phyloP scores from a whole-genome alignment of 2,888 invertebrate genomes.

The Latrodectus hesperus region DNA sequence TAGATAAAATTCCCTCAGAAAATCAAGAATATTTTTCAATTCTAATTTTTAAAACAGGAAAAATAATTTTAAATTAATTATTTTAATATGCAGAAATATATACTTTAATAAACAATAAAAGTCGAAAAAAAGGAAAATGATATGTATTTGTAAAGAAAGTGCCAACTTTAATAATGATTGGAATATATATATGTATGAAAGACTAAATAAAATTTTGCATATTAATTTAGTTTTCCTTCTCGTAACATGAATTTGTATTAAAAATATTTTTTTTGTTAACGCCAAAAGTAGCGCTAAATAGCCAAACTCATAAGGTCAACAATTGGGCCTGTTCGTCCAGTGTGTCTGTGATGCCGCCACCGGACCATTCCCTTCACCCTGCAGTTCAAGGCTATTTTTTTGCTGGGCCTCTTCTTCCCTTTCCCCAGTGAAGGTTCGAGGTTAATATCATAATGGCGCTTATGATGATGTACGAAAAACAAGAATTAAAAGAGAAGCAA shows the following conservation, averaged over 20 bases:
- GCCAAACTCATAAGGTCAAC: conserved; percentile 51
- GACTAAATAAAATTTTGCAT: too few species aligned
- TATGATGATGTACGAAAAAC: conserved; percentile 60
- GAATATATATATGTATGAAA: too few species aligned
- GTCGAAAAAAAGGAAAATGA: too few species aligned
- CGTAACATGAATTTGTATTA: neutral
- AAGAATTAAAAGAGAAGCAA: conserved; percentile 50
- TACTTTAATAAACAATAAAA: too few species aligned
- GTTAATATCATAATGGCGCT: conserved; percentile 68
- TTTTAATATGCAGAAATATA: too few species aligned
- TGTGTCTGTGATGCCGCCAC: conserved; percentile 26
- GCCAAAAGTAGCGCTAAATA: conserved; percentile 37
- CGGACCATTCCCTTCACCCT: conserved; percentile 60
- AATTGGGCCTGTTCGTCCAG: conserved; percentile 32
- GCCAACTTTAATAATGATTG: too few species aligned
- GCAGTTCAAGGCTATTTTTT: conserved; percentile 64
- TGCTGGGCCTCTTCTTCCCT: conserved; percentile 49
- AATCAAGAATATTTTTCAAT: too few species aligned
- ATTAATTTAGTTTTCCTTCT: too few species aligned
- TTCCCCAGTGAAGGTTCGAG: conserved; percentile 38
- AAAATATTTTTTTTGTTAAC: neutral
- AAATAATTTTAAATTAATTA: too few species aligned
- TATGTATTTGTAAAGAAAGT: too few species aligned
- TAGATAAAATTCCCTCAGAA: too few species aligned
- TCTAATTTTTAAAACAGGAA: too few species aligned